Base-by-base conservation (phyloP, 1,140 invertebrate species). In the Zaprionus ghesquierei region DNA sequence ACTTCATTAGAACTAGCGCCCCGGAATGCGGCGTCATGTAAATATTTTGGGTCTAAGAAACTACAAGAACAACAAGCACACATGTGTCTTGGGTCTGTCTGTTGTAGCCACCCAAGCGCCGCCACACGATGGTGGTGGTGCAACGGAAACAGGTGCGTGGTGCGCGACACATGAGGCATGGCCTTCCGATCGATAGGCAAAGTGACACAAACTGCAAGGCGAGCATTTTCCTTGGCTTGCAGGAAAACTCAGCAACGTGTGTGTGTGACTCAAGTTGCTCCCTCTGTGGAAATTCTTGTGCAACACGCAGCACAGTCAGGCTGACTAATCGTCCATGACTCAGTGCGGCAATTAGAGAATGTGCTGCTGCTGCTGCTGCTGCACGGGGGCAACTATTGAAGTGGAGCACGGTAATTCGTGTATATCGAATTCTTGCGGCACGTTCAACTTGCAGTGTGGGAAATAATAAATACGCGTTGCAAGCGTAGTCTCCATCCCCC, bases 91-190 rank as follows among this genome's bases (percentile, higher is more conserved):
- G 41, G 35, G 35, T 18, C 23, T 58, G 62, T 25, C 35, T 27
- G 50, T 18, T 23, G 51, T 33, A 53, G 59, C 20, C 41, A 56
- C 31, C 41, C 62, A 65, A 66, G 69, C 69, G 70, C 64, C 56
- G 58, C 46, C 56, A 51, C 62, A 54, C 55, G 23, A 33, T 76
- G 80, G 69, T 75, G 81, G 38, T 76, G 80, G 69, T 75, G 81
- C 82, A 87, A 87, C 82, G 84, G 82, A 87, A 87, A 82, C 82
- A 87, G 82, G 84, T 87, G 82, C 79, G 23, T 50, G 33, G 61
- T 12, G 41, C n/a, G 41, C 44, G 23, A 15, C 29, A 29, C 20
- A 50, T 59, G 56, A 56, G 61, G 41, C 27, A 72, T 63, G 31
- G 23, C 54, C 65, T 46, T 0, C 8, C 1, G 41, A 64, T 78